Evolutionary conservation across 2,797 vertebrate species (phyloP).

Genomic region (Brachyrhaphis roseni): DNA sequence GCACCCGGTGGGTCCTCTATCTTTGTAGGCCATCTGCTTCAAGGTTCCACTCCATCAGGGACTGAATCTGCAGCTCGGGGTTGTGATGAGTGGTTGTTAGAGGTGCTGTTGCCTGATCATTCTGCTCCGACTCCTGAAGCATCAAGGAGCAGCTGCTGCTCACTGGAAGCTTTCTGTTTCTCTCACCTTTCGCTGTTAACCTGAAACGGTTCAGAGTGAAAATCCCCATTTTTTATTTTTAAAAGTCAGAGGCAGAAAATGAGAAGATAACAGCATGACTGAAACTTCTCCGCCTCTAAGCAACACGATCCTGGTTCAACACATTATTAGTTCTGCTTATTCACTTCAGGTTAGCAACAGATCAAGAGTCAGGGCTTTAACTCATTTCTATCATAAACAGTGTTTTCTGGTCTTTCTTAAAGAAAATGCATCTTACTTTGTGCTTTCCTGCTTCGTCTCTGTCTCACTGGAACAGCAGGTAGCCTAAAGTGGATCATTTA

Average conservation of each 20-base stretch:
- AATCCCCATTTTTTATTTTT: neutral
- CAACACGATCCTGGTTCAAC: neutral
- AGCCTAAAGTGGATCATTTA: neutral
- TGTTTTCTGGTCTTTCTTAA: neutral
- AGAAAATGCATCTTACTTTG: neutral
- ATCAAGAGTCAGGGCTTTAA: neutral
- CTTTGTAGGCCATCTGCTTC: constrained; percentile 1
- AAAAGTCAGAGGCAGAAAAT: neutral
- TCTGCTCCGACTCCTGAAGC: neutral
- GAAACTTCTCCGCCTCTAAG: neutral
- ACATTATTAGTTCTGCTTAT: too few relatives aligned
- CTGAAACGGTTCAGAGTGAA: neutral
- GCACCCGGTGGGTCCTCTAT: neutral
- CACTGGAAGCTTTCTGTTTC: neutral
- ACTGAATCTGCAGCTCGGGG: neutral
- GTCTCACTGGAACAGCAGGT: neutral
- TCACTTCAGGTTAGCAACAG: neutral
- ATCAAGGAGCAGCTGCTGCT: neutral
- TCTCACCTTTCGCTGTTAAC: neutral
- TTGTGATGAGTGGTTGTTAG: neutral
- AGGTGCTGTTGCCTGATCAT: neutral
- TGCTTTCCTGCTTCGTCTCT: neutral
- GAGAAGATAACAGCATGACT: neutral
- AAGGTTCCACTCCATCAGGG: neutral
- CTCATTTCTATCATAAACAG: neutral